Conservation (phyloP, 2,113 vertebrate species). For the rabbit (Oryctolagus cuniculus) region DNA sequence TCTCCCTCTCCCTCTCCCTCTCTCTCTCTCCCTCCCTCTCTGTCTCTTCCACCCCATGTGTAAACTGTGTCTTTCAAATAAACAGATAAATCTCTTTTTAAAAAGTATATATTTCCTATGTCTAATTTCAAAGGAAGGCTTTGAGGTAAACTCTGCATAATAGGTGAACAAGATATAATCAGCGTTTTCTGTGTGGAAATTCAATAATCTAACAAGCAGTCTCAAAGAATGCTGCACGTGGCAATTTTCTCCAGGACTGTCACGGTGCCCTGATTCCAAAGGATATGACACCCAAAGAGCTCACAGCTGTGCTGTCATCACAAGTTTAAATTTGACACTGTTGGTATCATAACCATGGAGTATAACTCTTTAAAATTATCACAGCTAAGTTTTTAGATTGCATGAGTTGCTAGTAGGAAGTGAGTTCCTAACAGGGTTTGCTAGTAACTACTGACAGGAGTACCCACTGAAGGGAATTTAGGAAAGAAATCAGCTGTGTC, state of each 20-base stretch:
- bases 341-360: constrained; percentile 46
- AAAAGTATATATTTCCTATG: neutral
- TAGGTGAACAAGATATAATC: neutral
- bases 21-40: no score
- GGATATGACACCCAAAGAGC: neutral
- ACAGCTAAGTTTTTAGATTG: constrained; percentile 7
- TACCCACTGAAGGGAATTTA: neutral
- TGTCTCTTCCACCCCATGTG: no score
- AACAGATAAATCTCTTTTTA: no score
- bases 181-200: constrained; percentile 12
- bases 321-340: constrained; percentile 58
- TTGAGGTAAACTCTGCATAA: neutral
- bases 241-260: constrained; percentile 28
- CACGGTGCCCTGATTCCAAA: constrained; percentile 27
- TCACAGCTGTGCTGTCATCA: constrained; percentile 61
- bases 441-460: neutral
- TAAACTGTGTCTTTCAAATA: no score
- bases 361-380: constrained; percentile 45
- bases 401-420: neutral
- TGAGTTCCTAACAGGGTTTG: neutral
- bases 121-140: constrained; percentile 21
- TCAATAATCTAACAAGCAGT: neutral
- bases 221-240: neutral
- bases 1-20: no score
- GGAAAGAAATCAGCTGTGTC: neutral